Conservation (phyloP, 2,797 vertebrate genomes). For the Myotis daubentonii region DNA sequence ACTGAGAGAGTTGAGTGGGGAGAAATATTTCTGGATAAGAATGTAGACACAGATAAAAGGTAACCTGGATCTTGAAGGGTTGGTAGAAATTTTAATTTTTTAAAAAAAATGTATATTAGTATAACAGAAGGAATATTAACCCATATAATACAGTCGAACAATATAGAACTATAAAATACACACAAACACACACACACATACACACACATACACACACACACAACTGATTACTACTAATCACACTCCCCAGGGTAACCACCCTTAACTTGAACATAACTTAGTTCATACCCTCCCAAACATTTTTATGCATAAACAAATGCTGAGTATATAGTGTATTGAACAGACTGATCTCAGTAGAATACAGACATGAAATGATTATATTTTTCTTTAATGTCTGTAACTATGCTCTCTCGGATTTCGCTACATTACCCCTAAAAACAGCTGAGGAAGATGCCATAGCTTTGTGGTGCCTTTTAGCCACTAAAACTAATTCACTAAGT, state of each 20-base stretch:
- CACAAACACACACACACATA: background rate
- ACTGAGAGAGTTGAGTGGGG: background rate
- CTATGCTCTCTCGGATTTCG: background rate
- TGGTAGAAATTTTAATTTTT: background rate
- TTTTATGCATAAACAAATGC: background rate
- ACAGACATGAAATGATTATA: background rate
- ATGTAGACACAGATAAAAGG: background rate
- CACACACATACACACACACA: background rate
- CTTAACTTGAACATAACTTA: background rate
- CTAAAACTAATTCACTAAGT: background rate
- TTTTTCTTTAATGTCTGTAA: background rate
- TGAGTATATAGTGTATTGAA: background rate
- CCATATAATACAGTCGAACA: background rate
- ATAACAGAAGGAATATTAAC: background rate
- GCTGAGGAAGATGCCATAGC: background rate
- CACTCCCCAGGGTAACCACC: background rate
- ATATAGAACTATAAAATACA: background rate
- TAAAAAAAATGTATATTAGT: background rate
- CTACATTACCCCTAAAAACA: background rate
- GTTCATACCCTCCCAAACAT: background rate
- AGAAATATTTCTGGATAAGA: conserved; percentile 1
- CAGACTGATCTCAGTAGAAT: background rate
- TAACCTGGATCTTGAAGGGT: background rate
- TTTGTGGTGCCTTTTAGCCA: background rate
- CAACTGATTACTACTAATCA: background rate